These are phyloP conservation scores for Apocrypta bakeri DNA, from an alignment of 1,140 invertebrate species.

Conservation along the genomic window DNA sequence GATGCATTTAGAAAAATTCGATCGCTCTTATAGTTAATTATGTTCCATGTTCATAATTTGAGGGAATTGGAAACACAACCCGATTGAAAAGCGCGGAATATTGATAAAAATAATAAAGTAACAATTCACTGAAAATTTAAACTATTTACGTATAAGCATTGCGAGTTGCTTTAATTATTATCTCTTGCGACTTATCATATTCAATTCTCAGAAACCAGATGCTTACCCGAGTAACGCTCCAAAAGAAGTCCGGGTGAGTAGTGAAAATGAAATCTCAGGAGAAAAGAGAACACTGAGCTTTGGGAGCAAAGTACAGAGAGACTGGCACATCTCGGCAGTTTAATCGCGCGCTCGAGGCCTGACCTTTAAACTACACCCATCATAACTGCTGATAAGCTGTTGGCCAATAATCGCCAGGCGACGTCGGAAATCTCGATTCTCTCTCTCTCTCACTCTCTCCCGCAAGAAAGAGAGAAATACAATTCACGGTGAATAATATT, in stretches of 20 bases:
- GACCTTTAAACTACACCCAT: conserved; percentile 51
- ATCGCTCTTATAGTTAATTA: neutral
- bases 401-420: neutral
- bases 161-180: neutral
- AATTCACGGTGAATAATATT: neutral
- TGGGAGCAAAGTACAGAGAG: conserved; percentile 14
- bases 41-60: no score
- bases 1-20: neutral
- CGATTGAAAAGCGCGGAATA: neutral
- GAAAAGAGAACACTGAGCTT: conserved; percentile 9
- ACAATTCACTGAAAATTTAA: no score
- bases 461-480: neutral
- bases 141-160: no score
- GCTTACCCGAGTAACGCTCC: neutral
- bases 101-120: neutral
- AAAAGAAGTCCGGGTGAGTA: neutral
- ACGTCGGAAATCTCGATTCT: neutral
- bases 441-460: no score
- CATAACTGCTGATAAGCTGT: conserved; percentile 36
- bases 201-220: neutral
- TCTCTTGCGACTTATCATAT: neutral
- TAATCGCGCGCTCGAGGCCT: conserved; percentile 32
- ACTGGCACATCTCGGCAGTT: conserved; percentile 1
- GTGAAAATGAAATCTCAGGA: neutral
- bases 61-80: neutral